These are phyloP conservation scores for Ammodytes marinus DNA, from an alignment of 2,113 vertebrate species.

Conservation along the genomic window DNA sequence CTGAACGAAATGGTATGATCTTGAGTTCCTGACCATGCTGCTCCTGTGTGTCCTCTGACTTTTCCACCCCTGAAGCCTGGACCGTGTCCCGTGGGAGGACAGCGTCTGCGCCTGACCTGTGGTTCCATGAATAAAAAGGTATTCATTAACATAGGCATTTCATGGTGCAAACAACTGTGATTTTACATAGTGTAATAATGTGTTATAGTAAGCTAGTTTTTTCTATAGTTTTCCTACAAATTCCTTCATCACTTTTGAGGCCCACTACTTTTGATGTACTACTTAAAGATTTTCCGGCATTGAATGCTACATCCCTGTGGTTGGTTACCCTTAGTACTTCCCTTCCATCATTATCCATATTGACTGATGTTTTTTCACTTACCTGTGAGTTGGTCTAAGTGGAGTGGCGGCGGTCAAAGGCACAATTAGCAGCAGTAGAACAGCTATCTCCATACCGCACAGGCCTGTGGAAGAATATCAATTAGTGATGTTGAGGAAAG, in stretches of 20 bases:
- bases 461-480: constrained; percentile 56
- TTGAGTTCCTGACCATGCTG: constrained; percentile 41
- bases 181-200: not conserved
- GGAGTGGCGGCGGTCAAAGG: constrained; percentile 70
- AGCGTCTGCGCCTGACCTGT: constrained; percentile 57
- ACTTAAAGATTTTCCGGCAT: not conserved
- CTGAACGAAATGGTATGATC: constrained; percentile 65
- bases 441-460: constrained; percentile 77
- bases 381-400: constrained; percentile 72
- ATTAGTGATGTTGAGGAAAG: constrained; percentile 12
- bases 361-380: constrained; percentile 14
- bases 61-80: constrained; percentile 39
- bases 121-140: constrained; percentile 26
- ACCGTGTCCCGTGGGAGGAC: constrained; percentile 18
- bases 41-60: constrained; percentile 31
- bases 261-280: not conserved
- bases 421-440: constrained; percentile 77
- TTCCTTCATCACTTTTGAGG: not conserved
- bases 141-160: constrained; percentile 8
- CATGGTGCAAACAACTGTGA: not conserved
- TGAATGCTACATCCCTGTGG: not conserved
- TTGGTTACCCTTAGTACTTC: not conserved
- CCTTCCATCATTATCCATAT: not conserved
- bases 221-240: not conserved
- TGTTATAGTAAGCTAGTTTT: not conserved